phyloP scores from a whole-genome alignment of 2,888 invertebrate genomes.

The Trachelus troglodyta region DNA sequence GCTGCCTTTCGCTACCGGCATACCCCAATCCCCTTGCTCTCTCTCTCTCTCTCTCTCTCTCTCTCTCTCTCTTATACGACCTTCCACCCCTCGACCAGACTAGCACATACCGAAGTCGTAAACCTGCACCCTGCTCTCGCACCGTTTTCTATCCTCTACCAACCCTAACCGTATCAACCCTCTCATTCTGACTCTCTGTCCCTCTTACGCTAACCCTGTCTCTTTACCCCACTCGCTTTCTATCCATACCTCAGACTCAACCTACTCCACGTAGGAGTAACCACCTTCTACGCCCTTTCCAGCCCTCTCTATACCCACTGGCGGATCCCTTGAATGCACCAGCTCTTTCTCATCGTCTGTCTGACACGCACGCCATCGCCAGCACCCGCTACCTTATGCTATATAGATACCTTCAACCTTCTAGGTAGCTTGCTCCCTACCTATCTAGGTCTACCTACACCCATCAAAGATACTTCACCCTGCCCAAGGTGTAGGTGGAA shows the following conservation, averaged over 20 bases:
- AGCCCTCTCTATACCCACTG: constrained; percentile 22
- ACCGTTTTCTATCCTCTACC: constrained; percentile 13
- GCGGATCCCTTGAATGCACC: constrained; percentile 49
- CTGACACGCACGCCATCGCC: constrained; percentile 55
- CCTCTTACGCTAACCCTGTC: constrained; percentile 10
- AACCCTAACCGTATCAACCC: constrained; percentile 11
- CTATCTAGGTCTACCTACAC: background rate
- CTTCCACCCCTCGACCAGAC: constrained; percentile 56
- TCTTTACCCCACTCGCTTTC: constrained; percentile 5
- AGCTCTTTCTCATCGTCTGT: constrained; percentile 54
- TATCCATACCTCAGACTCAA: constrained; percentile 15
- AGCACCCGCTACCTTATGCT: constrained; percentile 17
- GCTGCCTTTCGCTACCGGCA: constrained; percentile 8
- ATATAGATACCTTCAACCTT: background rate
- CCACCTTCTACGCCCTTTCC: constrained; percentile 23
- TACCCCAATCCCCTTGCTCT: constrained; percentile 24
- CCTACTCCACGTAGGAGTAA: background rate
- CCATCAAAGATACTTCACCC: background rate
- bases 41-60: constrained; percentile 31
- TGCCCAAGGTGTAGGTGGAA: background rate
- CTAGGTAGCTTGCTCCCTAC: background rate
- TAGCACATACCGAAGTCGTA: constrained; percentile 53
- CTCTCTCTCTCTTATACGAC: constrained; percentile 55
- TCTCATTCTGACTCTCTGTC: constrained; percentile 14
- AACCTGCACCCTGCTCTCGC: constrained; percentile 46